These are phyloP conservation scores for Papilio machaon DNA, from an alignment of 1,140 invertebrate genomes.

Conservation along the genomic window DNA sequence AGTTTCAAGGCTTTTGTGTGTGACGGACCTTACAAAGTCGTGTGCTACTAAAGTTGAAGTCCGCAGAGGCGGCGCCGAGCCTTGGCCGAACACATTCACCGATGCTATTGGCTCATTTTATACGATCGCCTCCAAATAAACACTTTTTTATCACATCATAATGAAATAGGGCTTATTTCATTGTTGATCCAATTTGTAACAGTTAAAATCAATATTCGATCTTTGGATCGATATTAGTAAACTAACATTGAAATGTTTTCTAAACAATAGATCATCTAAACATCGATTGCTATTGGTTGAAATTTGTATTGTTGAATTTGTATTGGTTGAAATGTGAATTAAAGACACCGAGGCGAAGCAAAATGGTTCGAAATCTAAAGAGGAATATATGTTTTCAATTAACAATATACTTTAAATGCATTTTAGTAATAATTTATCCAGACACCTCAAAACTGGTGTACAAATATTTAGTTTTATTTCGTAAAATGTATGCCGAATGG, in stretches of 20 bases:
- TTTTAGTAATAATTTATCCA: not conserved
- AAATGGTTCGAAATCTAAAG: not conserved
- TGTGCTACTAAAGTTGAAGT: constrained; percentile 51
- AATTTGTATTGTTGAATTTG: too few species aligned
- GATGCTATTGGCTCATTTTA: constrained; percentile 67
- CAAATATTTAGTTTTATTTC: constrained; percentile 6
- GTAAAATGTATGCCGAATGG: not conserved
- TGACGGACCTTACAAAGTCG: constrained; percentile 44
- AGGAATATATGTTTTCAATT: not conserved
- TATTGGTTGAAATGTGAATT: too few species aligned
- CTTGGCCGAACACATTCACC: constrained; percentile 71
- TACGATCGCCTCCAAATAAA: constrained; percentile 68
- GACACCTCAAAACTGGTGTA: not conserved
- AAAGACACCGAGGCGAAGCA: not conserved
- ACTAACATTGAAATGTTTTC: too few species aligned
- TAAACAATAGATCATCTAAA: too few species aligned
- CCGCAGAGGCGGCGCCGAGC: constrained; percentile 47
- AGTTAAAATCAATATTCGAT: not conserved
- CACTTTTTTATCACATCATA: constrained; percentile 63
- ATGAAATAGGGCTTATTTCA: constrained; percentile 47
- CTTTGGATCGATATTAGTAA: too few species aligned
- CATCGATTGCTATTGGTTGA: too few species aligned
- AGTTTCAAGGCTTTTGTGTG: constrained; percentile 40
- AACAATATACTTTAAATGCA: not conserved
- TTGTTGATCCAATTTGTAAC: not conserved